Evolutionary conservation across 1,140 invertebrate species (phyloP).

Genomic region (Drosophila carrolli): DNA sequence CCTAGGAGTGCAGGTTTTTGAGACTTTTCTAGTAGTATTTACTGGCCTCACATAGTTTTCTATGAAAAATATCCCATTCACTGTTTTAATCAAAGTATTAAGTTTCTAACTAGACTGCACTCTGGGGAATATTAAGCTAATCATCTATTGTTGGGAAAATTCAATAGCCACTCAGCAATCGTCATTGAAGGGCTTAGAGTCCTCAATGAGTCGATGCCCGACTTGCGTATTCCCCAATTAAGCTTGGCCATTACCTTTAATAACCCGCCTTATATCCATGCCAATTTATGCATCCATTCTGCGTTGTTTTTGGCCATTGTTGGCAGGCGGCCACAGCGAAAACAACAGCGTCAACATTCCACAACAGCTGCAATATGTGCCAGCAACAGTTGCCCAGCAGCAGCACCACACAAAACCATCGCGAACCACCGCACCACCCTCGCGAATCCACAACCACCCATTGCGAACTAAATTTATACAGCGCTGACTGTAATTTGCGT

Average conservation of each 20-base stretch:
- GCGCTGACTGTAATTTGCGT: slow-evolving; percentile 72
- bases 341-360: slow-evolving; percentile 19
- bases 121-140: slow-evolving; percentile 8
- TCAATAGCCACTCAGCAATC: slow-evolving; percentile 23
- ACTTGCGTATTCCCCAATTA: slow-evolving; percentile 1
- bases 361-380: slow-evolving; percentile 63
- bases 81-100: slow-evolving; percentile 12
- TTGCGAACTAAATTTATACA: slow-evolving; percentile 70
- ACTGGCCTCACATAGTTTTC: neutral
- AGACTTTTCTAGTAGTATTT: neutral
- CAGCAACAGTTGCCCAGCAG: slow-evolving; percentile 67
- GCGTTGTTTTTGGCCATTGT: slow-evolving; percentile 38
- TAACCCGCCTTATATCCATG: slow-evolving; percentile 15
- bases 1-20: too few relatives aligned
- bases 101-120: neutral
- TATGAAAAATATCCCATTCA: neutral
- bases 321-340: slow-evolving; percentile 29
- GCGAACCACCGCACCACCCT: slow-evolving; percentile 11
- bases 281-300: slow-evolving; percentile 49
- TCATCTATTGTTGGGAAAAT: slow-evolving; percentile 31
- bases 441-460: slow-evolving; percentile 13
- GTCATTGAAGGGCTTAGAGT: slow-evolving; percentile 14
- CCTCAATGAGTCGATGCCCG: slow-evolving; percentile 1
- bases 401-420: neutral
- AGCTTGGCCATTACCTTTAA: slow-evolving; percentile 25